Percentiles rank a stretch among this genome's conserved stretches.
phyloP scores from a whole-genome alignment of 2,888 invertebrate genomes.

The Stenchaetothrips biformis region DNA sequence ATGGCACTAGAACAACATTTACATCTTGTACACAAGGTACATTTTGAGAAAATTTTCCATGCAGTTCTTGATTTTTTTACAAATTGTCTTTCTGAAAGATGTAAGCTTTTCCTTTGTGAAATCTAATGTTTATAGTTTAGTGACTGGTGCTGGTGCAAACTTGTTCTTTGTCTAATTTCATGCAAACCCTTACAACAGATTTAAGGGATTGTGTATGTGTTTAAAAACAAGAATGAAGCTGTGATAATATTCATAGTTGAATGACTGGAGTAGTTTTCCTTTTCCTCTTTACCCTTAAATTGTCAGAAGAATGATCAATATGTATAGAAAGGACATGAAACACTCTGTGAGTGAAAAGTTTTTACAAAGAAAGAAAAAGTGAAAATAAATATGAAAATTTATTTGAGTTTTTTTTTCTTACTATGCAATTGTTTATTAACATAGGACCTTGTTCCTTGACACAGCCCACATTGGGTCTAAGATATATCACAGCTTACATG shows the following conservation, averaged over 20 bases:
- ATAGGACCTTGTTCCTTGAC: not conserved
- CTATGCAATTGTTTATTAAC: not conserved
- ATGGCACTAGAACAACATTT: not conserved
- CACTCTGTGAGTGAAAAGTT: constrained; percentile 13
- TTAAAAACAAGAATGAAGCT: constrained; percentile 6
- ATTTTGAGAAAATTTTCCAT: no score
- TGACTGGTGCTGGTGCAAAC: not conserved
- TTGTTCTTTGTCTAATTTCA: not conserved
- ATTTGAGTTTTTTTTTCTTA: not conserved
- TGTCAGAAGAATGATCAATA: not conserved
- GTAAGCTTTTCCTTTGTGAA: no score
- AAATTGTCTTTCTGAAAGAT: no score
- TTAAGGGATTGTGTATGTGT: not conserved
- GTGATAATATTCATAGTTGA: constrained; percentile 16
- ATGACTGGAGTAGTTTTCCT: not conserved
- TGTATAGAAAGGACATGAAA: not conserved
- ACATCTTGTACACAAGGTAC: no score
- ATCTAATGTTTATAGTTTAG: not conserved
- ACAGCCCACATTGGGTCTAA: not conserved
- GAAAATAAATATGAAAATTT: not conserved
- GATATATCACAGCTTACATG: not conserved
- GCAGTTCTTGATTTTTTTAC: no score
- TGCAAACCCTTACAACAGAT: not conserved
- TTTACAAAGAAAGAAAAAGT: constrained; percentile 24
- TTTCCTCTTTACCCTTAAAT: not conserved